Conservation (phyloP, 2,113 vertebrate genomes). For the Theropithecus gelada region DNA sequence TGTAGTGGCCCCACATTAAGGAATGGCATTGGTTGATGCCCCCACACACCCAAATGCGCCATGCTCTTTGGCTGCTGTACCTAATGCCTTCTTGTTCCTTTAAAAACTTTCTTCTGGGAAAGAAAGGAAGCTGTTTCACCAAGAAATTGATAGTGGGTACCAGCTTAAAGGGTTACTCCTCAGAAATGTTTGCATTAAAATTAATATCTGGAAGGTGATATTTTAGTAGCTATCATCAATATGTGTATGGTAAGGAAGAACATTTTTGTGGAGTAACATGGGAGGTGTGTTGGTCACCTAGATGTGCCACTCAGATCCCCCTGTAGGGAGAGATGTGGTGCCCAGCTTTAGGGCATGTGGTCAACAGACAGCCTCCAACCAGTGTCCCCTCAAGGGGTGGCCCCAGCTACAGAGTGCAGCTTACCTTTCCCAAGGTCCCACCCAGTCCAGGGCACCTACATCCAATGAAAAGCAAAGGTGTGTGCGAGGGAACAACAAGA, state of each 20-base stretch:
- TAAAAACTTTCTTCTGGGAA: background rate
- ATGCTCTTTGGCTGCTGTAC: background rate
- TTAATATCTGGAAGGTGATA: background rate
- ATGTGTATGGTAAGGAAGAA: background rate
- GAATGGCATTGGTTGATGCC: background rate
- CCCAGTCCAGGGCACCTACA: no score
- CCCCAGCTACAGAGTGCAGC: background rate
- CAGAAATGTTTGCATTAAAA: background rate
- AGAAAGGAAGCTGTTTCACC: background rate
- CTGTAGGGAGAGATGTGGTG: background rate
- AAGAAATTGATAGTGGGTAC: background rate
- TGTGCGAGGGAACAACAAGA: background rate
- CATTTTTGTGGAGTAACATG: background rate
- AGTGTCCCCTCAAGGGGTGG: accelerated
- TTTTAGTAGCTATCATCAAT: background rate
- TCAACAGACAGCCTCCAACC: background rate
- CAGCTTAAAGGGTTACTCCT: background rate
- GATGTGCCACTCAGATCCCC: background rate
- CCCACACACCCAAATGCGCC: accelerated
- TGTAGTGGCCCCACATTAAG: background rate
- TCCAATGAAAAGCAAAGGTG: background rate
- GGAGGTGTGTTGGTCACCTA: no score
- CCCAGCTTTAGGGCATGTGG: no score
- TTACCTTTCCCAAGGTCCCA: accelerated
- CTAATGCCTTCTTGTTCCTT: background rate